Base-by-base conservation (phyloP, 2,888 invertebrate genomes). In the Standfussiana lucernea region DNA sequence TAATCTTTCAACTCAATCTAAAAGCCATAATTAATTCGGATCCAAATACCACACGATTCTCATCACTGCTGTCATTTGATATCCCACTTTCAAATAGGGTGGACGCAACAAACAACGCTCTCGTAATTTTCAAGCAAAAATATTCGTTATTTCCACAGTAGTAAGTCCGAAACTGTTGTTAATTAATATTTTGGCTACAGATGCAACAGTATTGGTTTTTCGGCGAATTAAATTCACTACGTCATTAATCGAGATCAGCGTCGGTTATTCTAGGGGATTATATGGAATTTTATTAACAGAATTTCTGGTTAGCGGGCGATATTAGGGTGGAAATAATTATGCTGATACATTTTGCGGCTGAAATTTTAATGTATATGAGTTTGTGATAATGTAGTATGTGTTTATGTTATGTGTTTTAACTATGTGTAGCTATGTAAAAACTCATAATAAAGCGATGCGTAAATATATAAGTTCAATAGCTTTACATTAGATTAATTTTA, bases 151-250 rank as follows among this genome's bases (percentile, higher is more conserved):
- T 83, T 32, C 47, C 50, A 66, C 76, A 64, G 76, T 1, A 35
- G 80, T 90, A 94, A 80, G 89, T 93, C 90, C 84, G 86, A 89
- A 87, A 92, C 91, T 92, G 81, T 84, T 84, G 86, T 82, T 77
- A 82, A 81, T 85, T 86, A 87, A 84, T 89, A 77, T 86, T 71
- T 87, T 84, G 85, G 89, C 88, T 91, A 85, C 92, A 93, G 92
- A 93, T 94, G 93, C 93, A 93, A 91, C 93, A 93, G 92, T 95
- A 94, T 94, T 92, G 93, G 92, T 93, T 93, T 92, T 88, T 90
- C 89, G 89, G 92, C 92, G 94, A 95, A 94, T 95, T 95, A 94
- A 95, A 96, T 95, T 96, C 94, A 91, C 93, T 91, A 91, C 93
- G 92, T 94, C 95, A 95, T 96, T 95, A 95, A 96, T 95, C 93